Evolutionary conservation across 1,140 invertebrate genomes (phyloP).

Genomic region (Panagrolaimus sp.): DNA sequence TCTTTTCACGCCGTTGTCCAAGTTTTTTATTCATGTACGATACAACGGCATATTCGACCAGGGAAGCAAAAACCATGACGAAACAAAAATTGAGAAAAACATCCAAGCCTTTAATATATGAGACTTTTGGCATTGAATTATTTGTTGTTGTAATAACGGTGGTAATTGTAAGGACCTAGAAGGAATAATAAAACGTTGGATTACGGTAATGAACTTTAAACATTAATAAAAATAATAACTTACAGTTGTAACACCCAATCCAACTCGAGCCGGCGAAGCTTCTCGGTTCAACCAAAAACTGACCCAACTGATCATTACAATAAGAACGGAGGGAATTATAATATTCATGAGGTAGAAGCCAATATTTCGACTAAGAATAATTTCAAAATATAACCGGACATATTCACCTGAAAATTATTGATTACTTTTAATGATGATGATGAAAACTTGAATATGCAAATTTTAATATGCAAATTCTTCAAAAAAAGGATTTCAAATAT

Average conservation of each 20-base stretch:
- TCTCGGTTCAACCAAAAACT: conserved; percentile 63
- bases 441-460: no score
- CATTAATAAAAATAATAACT: conserved; percentile 10
- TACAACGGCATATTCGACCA: conserved; percentile 60
- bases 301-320: conserved; percentile 99
- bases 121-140: conserved; percentile 59
- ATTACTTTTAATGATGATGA: no score
- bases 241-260: conserved; percentile 58
- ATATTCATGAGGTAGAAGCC: conserved; percentile 99
- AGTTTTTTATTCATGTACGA: conserved; percentile 57
- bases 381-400: conserved; percentile 65
- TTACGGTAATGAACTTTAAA: background rate
- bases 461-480: no score
- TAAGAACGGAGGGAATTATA: conserved; percentile 94
- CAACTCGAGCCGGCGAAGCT: conserved; percentile 59
- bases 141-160: conserved; percentile 60
- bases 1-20: conserved; percentile 44
- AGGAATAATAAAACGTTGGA: background rate
- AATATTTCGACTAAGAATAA: conserved; percentile 94
- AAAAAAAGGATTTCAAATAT: conserved; percentile 10
- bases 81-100: conserved; percentile 60
- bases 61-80: conserved; percentile 60
- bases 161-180: conserved; percentile 59
- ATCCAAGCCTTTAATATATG: conserved; percentile 59
- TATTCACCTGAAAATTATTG: conserved; percentile 48